phyloP scores from a whole-genome alignment of 2,888 invertebrate genomes.

The Tipula helvola region DNA sequence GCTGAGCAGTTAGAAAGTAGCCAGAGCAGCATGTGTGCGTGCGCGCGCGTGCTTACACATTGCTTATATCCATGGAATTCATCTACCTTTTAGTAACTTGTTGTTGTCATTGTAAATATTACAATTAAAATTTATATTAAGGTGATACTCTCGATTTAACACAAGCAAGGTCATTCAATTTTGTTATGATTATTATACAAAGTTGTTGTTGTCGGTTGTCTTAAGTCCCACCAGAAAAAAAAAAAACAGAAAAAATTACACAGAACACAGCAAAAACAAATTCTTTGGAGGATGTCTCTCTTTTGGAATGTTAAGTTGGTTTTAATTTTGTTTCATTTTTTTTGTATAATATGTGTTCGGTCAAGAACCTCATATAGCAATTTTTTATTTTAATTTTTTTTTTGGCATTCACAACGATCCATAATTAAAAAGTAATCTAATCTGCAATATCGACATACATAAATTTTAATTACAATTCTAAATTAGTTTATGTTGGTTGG shows the following conservation, averaged over 20 bases:
- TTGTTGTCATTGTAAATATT: background rate
- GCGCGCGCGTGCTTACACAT: background rate
- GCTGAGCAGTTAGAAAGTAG: background rate
- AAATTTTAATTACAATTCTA: background rate
- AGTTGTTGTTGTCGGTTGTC: background rate
- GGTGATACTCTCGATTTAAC: background rate
- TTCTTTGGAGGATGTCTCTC: background rate
- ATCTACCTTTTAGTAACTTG: background rate
- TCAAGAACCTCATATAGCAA: background rate
- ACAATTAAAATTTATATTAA: background rate
- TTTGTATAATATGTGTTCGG: background rate
- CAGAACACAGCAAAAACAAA: background rate
- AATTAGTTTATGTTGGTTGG: background rate
- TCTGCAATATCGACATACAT: background rate
- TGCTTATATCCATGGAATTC: background rate
- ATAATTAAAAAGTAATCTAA: background rate
- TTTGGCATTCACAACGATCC: background rate
- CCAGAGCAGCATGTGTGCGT: background rate
- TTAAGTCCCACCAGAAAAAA: background rate
- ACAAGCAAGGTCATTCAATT: constrained; percentile 4
- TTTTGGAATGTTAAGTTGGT: constrained; percentile 4
- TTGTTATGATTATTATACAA: background rate
- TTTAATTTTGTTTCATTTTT: background rate
- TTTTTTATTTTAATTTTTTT: background rate
- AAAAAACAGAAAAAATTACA: background rate